Percentiles rank a stretch among this genome's conserved stretches.
These are phyloP conservation scores for Galerucella calmariensis DNA, from an alignment of 2,888 invertebrate species.

Conservation along the genomic window DNA sequence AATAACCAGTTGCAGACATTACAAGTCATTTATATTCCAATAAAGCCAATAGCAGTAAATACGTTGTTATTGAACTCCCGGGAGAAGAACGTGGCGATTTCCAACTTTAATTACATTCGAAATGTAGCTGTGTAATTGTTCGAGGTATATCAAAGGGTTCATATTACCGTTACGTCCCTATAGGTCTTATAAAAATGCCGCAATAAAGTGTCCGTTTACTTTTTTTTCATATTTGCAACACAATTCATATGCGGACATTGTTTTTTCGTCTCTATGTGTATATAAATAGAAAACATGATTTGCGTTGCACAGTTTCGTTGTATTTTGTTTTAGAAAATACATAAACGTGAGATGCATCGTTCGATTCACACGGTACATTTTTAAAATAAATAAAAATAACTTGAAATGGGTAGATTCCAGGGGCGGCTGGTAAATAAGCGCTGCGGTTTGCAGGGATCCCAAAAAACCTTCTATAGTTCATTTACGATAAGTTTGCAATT, in stretches of 20 bases:
- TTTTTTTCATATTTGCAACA: background rate
- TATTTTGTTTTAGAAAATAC: slow-evolving; percentile 10
- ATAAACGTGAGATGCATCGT: slow-evolving; percentile 17
- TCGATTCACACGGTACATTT: slow-evolving; percentile 4
- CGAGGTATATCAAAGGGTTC: background rate
- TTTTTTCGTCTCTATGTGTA: slow-evolving; percentile 9
- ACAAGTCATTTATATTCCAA: background rate
- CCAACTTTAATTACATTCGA: background rate
- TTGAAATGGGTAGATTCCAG: no score
- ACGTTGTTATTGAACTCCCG: background rate
- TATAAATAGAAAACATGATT: slow-evolving; percentile 23
- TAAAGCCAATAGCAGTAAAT: background rate
- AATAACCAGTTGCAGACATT: background rate
- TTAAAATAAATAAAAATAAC: slow-evolving; percentile 8
- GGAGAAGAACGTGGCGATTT: background rate
- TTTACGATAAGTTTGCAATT: no score
- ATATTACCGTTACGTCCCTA: background rate
- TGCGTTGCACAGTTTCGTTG: background rate
- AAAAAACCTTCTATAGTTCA: no score
- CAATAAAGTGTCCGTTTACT: background rate
- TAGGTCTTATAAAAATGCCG: background rate
- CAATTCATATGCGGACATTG: slow-evolving; percentile 9
- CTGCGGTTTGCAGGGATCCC: no score
- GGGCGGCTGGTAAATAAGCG: no score
- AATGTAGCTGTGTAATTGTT: background rate